Evolutionary conservation across 2,113 vertebrate species (phyloP), one percentile per base, ranked within the genome.

Genomic region (Tinamus guttatus): DNA sequence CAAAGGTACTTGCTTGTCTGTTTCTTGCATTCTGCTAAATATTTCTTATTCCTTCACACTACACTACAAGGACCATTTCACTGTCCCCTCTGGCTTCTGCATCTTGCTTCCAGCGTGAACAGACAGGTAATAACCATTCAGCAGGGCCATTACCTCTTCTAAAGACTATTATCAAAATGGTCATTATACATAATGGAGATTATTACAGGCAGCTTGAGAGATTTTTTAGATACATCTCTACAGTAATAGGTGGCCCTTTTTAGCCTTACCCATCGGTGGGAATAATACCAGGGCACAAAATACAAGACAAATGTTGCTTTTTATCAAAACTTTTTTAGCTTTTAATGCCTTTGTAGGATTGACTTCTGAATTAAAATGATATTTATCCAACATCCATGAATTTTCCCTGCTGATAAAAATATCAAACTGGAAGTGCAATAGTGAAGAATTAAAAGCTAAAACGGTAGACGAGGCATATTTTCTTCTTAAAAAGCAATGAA

Each of bases 161-260:
- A 98, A 98, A 98, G 98, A 97, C 98, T 98, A 98, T 98, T 98
- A 98, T 98, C 98, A 98, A 98, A 98, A 98, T 98, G 98, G 98
- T 98, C 98, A 98, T 98, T 98, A 98, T 98, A 98, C 97, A 98
- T 98, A 98, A 98, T 98, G 97, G 98, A 98, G 98, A 98, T 98
- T 98, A 98, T 98, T 98, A 98, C 97, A 98, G 97, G 97, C 97
- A 98, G 97, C 97, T 98, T 98, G 98, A 98, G 98, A 98, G 97
- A 97, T 97, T 97, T 98, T 98, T 98, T 98, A 98, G 98, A 98
- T 98, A 98, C 98, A 98, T 98, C 97, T 98, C 97, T 97, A 93
- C 94, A 95, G 97, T 98, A 98, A 98, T 98, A 97, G 96, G 97
- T 97, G 95, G 96, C 90, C 98, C 96, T 98, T 98, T 98, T 98